phyloP scores from a whole-genome alignment of 2,888 invertebrate species.

The Drosophila melanosoma region DNA sequence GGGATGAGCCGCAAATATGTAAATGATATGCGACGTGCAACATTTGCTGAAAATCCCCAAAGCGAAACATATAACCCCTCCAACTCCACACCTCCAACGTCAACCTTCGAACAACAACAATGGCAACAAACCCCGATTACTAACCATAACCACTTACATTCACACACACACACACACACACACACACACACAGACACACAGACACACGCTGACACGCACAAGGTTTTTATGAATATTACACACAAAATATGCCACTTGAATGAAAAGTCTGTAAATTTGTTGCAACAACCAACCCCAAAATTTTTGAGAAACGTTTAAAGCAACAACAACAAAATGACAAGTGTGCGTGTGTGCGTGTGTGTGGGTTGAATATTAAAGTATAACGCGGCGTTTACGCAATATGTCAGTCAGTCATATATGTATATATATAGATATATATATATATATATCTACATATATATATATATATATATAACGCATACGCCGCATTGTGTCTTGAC shows the following conservation, averaged over 20 bases:
- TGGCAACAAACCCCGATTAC: conserved; percentile 14
- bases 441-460: background rate
- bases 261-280: conserved; percentile 51
- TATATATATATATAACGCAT: conserved; percentile 37
- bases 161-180: conserved; percentile 19
- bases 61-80: conserved; percentile 20
- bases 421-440: background rate
- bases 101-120: background rate
- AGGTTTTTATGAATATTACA: conserved; percentile 64
- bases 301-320: conserved; percentile 20
- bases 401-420: too few relatives aligned
- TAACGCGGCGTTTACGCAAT: conserved; percentile 51
- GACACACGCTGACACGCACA: conserved; percentile 10
- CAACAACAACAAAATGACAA: conserved; percentile 1
- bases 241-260: conserved; percentile 64
- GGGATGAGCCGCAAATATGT: conserved; percentile 58
- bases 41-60: conserved; percentile 62
- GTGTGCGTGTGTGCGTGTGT: background rate
- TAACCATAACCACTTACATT: conserved; percentile 42
- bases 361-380: conserved; percentile 51
- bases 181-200: conserved; percentile 2
- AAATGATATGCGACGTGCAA: conserved; percentile 63
- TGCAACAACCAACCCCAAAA: conserved; percentile 33
- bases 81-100: background rate
- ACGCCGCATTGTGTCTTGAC: conserved; percentile 45